Conservation (phyloP, 2,113 vertebrate species). For the Manacus vitellinus region DNA sequence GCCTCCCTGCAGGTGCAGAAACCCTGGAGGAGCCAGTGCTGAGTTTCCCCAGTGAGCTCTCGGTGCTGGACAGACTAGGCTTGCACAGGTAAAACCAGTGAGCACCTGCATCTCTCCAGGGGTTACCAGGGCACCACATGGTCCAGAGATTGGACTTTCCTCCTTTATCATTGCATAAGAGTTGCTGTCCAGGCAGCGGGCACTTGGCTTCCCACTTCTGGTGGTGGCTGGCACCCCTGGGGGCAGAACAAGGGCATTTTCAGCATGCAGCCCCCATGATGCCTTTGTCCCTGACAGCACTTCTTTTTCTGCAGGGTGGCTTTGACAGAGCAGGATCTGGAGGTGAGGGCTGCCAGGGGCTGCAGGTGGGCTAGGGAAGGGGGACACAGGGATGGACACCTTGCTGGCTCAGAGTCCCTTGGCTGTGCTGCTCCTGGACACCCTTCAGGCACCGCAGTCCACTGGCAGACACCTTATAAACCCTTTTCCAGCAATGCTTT, state of each 20-base stretch:
- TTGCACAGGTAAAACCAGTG: conserved; percentile 73
- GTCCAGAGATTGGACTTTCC: neutral
- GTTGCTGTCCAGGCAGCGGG: neutral
- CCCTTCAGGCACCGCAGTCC: conserved; percentile 16
- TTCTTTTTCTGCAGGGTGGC: conserved; percentile 69
- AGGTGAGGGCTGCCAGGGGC: conserved; percentile 67
- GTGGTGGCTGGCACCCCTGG: neutral
- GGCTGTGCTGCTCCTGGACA: neutral
- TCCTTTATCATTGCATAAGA: neutral
- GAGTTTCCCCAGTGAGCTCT: conserved; percentile 67
- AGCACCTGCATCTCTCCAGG: accelerated
- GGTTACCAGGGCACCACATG: accelerated
- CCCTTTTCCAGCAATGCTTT: neutral
- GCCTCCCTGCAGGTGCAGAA: neutral
- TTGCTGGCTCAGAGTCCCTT: neutral
- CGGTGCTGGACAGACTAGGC: conserved; percentile 78
- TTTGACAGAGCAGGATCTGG: conserved; percentile 84
- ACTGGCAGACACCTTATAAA: neutral
- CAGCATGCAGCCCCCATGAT: accelerated
- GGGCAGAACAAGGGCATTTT: neutral
- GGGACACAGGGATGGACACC: accelerated
- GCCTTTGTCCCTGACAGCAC: neutral
- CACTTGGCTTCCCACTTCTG: neutral
- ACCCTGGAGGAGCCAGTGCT: conserved; percentile 36
- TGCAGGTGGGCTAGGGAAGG: accelerated